These are phyloP conservation scores for Bradypodion ventrale DNA, from an alignment of 2,797 vertebrate species.

Conservation along the genomic window DNA sequence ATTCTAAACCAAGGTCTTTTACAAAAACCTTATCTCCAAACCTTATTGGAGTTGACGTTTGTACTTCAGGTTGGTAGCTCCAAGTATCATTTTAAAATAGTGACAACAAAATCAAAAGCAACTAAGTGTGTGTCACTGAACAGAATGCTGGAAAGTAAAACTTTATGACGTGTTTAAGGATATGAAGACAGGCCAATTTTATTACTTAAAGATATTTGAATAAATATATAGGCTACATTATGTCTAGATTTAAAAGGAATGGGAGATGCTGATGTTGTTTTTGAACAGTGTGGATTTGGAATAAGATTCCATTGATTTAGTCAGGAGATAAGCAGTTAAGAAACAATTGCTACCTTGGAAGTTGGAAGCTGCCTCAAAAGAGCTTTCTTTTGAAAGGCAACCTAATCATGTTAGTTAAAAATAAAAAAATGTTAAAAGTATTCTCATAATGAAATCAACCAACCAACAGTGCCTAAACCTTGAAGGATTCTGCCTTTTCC, in stretches of 20 bases:
- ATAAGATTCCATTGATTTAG: not conserved
- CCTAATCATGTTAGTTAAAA: not conserved
- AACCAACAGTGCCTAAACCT: not conserved
- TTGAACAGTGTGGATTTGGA: not conserved
- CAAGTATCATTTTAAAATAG: slow-evolving; percentile 43
- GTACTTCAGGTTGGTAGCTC: slow-evolving; percentile 35
- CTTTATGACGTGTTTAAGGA: not conserved
- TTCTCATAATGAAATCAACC: not conserved
- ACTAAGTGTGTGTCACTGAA: slow-evolving; percentile 32
- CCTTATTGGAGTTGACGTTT: slow-evolving; percentile 3
- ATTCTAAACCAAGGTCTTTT: not conserved
- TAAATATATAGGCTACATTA: too few relatives aligned
- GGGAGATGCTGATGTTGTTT: not conserved
- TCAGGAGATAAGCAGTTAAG: too few relatives aligned
- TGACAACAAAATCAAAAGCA: slow-evolving; percentile 44
- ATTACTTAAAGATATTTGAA: not conserved
- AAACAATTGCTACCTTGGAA: not conserved
- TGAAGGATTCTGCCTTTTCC: not conserved
- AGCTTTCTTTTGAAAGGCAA: not conserved
- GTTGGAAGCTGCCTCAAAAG: not conserved
- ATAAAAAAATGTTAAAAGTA: not conserved
- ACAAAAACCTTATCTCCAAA: slow-evolving; percentile 20
- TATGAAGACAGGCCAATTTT: not conserved
- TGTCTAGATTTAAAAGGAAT: too few relatives aligned
- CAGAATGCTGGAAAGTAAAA: slow-evolving; percentile 33